Conservation (phyloP, 2,888 invertebrate species). For the Ypsolopha sequella region DNA sequence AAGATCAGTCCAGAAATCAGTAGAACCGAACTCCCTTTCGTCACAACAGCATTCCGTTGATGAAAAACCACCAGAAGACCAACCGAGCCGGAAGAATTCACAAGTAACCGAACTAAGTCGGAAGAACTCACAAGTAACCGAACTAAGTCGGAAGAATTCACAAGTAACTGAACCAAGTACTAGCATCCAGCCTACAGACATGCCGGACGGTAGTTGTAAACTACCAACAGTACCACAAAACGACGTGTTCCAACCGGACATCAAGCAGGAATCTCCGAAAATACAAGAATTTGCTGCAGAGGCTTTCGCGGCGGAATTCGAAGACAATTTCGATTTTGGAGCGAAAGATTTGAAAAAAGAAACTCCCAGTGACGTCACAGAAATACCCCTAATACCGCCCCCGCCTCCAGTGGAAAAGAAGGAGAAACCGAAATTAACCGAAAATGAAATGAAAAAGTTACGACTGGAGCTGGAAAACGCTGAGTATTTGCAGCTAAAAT, state of each 20-base stretch:
- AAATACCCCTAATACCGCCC: conserved; percentile 9
- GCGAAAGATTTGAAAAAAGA: conserved; percentile 22
- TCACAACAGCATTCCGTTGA: conserved; percentile 41
- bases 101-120: conserved; percentile 9
- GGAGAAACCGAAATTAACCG: conserved; percentile 67
- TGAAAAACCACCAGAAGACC: conserved; percentile 43
- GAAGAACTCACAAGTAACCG: conserved; percentile 4
- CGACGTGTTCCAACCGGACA: conserved; percentile 10
- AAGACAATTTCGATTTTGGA: conserved; percentile 39
- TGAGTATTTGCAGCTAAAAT: conserved; percentile 76
- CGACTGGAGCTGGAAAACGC: conserved; percentile 76
- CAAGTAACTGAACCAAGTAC: conserved; percentile 5
- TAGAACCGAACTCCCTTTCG: conserved; percentile 50
- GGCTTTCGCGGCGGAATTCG: conserved; percentile 46
- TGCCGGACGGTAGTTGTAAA: not conserved
- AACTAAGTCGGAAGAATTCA: not conserved
- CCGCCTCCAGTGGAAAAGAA: conserved; percentile 24
- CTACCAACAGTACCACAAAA: not conserved
- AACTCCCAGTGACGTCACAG: conserved; percentile 18
- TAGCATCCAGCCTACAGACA: conserved; percentile 14
- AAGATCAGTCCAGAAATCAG: conserved; percentile 72
- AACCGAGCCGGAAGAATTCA: conserved; percentile 14
- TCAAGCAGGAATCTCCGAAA: conserved; percentile 18
- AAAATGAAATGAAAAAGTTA: conserved; percentile 68
- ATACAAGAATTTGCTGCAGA: conserved; percentile 20